Base-by-base conservation (phyloP, 2,113 vertebrate species). In the Rissa tridactyla region DNA sequence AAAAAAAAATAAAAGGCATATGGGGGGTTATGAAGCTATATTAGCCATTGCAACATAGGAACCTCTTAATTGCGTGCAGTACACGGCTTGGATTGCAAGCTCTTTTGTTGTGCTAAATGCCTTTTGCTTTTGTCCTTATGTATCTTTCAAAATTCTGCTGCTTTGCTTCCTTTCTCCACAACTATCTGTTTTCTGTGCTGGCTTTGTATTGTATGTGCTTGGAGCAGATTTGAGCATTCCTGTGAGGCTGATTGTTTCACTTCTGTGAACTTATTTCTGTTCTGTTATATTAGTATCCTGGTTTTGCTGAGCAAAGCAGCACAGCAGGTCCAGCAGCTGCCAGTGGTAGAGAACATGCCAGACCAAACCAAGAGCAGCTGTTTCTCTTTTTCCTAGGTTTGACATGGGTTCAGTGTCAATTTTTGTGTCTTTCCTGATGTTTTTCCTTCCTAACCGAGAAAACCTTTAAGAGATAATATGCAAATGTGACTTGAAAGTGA, bases 331-430 rank as follows among this genome's bases (percentile, higher is more conserved):
- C 81, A 71, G 84, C 91, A 82, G 87, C 93, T 96, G 94, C 84
- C 78, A 70, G 84, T 72, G 62, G 51, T 38, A 85, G 70, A 29
- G 44, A 91, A 81, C 19, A 38, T 80, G 91, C 78, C 90, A 96
- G 90, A 91, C 70, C 75, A 70, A 94, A 95, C 58, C 78, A 87
- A 76, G 70, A 95, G 40, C 92, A 96, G 82, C 78, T 95, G 91
- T 87, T 96, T 85, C 57, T 87, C 52, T 94, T 94, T 86, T 71
- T 70, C n/a, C 32, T 68, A 11, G 38, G 32, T 91, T 94, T 94
- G 61, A 87, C 49, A 54, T 87, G 57, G 16, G 9, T 82, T 89
- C 75, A 64, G 34, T 77, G 30, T 72, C 57, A 71, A 23, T 88
- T 81, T 49, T 81, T 30, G 26, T 68, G 15, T 82, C 36, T 78